Conservation (phyloP, 1,140 invertebrate genomes). For the Rhagoletis zephyria region DNA sequence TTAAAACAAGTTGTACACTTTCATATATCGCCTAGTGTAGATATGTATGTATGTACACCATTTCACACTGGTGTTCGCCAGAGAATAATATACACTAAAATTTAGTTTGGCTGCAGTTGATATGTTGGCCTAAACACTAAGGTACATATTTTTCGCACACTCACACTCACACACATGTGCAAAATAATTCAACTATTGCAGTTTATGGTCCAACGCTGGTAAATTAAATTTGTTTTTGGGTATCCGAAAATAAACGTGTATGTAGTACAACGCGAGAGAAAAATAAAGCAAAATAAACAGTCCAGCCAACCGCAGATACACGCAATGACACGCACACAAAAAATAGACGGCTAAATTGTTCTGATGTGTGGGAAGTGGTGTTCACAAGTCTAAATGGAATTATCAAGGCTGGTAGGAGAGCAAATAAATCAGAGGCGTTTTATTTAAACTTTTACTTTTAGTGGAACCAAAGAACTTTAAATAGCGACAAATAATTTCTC, state of each 20-base stretch:
- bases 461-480: no score
- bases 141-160: not conserved
- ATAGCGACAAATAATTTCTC: no score
- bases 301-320: not conserved
- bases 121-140: not conserved
- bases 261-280: not conserved
- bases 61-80: not conserved
- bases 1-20: no score
- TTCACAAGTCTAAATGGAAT: no score
- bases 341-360: no score
- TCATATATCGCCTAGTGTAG: no score
- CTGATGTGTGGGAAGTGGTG: no score
- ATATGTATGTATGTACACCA: no score
- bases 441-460: no score
- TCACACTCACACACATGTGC: not conserved
- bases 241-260: not conserved
- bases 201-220: not conserved
- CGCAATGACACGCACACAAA: not conserved
- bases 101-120: not conserved
- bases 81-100: constrained; percentile 29
- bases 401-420: no score
- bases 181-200: not conserved
- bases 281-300: not conserved
- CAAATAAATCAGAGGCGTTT: no score
- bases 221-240: constrained; percentile 13